Percentiles rank a stretch among this genome's conserved stretches.
These are phyloP conservation scores for Ianthella basta DNA, from an alignment of 37 sponge, comb jelly and placozoan genomes.

Conservation along the genomic window DNA sequence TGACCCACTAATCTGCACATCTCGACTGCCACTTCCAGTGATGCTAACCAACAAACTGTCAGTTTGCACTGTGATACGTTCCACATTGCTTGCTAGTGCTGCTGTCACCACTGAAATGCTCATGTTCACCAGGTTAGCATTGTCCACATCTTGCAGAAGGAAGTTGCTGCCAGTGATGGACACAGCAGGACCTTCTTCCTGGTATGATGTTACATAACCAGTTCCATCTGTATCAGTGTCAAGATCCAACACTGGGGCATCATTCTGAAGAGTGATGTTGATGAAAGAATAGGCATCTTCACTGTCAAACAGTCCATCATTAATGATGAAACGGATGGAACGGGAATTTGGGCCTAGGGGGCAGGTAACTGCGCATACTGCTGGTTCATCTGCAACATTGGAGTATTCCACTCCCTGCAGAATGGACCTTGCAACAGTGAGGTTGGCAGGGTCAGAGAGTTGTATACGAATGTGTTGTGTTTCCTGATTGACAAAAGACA, in stretches of 20 bases:
- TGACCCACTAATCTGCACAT: slow-evolving; percentile 5
- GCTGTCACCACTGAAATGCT: slow-evolving; percentile 1
- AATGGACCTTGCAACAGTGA: slow-evolving; percentile 23
- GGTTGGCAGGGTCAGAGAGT: slow-evolving; percentile 19
- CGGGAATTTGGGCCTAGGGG: slow-evolving; percentile 35
- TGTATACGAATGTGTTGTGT: slow-evolving; percentile 6
- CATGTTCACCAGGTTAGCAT: not conserved
- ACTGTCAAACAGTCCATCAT: slow-evolving; percentile 55
- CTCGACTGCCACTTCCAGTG: not conserved
- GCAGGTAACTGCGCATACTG: slow-evolving; percentile 8
- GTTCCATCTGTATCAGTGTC: slow-evolving; percentile 27
- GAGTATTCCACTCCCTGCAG: slow-evolving; percentile 49
- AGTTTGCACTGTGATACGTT: not conserved
- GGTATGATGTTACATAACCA: slow-evolving; percentile 13
- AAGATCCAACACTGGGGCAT: slow-evolving; percentile 61
- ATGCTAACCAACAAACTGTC: not conserved
- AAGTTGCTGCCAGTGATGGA: not conserved
- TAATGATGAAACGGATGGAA: slow-evolving; percentile 48
- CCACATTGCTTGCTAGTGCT: not conserved
- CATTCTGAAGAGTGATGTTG: slow-evolving; percentile 44
- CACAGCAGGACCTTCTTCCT: slow-evolving; percentile 45
- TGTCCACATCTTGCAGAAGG: slow-evolving; percentile 12
- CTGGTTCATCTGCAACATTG: slow-evolving; percentile 43
- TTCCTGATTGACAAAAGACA: not conserved
- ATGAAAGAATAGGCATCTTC: slow-evolving; percentile 34